Evolutionary conservation across 2,113 vertebrate genomes (phyloP), one percentile per base, ranked within the genome.

Genomic region (Tetraodon nigroviridis): DNA sequence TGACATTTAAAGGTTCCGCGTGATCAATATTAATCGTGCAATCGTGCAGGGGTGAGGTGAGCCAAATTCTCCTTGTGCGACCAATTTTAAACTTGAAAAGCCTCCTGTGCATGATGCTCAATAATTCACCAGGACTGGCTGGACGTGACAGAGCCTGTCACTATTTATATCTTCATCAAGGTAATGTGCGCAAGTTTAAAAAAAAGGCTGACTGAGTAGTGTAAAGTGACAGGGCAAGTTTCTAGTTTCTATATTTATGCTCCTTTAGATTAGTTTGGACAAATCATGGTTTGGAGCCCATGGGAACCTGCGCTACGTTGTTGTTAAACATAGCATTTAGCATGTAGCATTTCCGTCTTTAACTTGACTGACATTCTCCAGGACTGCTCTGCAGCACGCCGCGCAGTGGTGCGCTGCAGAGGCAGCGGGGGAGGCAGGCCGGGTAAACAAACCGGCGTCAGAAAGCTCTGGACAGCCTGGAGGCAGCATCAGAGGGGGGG

Each of bases 401-500:
- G 17, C 32, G 32, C 61, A 17, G 67, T 1, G 18, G 10, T 62
- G 59, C 50, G 71, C 49, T 51, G 49, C 66, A 46, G 55, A 24
- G 68, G 1, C 69, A 66, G 81, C 65, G 73, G 79, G 79, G 81
- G 79, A 55, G 77, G 75, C 48, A 61, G 66, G 75, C 63, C 58
- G 75, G 65, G 79, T 79, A 75, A 81, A 81, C 73, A 84, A 79
- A 80, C 73, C 13, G 64, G 56, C 46, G 52, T 57, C 54, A 55
- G 55, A 70, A 67, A 69, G 58, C 51, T 58, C 18, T 61, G 77
- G 71, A 84, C 75, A 48, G 78, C 80, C 84, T 73, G 71, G 60
- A 79, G 84, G 84, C 84, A 73, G 71, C 68, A 57, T 67, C 67
- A 63, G 51, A 69, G 51, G 65, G 74, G 56, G 77, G 65, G 75